Base-by-base conservation (phyloP, 2,797 vertebrate genomes). In the Rousettus madagascariensis region DNA sequence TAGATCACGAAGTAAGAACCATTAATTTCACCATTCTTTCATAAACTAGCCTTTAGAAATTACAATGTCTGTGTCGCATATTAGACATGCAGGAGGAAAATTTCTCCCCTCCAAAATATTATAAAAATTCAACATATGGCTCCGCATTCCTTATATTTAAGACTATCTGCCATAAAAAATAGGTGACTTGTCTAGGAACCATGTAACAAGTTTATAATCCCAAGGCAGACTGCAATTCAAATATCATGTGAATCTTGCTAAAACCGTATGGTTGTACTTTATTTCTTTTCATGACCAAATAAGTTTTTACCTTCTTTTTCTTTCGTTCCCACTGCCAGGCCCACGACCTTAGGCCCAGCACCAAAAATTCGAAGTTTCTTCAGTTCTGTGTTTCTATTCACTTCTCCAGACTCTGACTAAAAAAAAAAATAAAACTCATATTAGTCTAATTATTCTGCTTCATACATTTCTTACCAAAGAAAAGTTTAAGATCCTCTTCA, bases 351-450 rank as follows among this genome's bases (percentile, higher is more conserved):
- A 85, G 99, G 99, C 98, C 99, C 99, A 84, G 98, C 98, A 96
- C 99, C 98, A 96, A 99, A 99, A 97, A 99, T 98, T 97, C 99
- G 99, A 90, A 99, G 98, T 90, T 98, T 98, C 98, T 99, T 99
- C 28, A 99, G 98, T 97, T 99, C 99, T 28, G 99, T 99, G 98
- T 99, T 99, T 98, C 99, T 99, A 97, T 99, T 98, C 97, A 98
- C 79, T 92, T 99, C 98, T 96, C 98, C 98, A 84, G 97, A 61
- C 79, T 99, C 98, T 13, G 97, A 93, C 98, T 99, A 89, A 96
- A 69, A 43, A 95, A 95, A 61, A 96, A 61, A 96, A 94, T 38
- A 63, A 97, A 97, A 79, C 91, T 15, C 74, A 96, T 6, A 96
- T 98, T 77, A 98, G 53, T 72, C 97, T 43, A 98, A 78, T 86